These are phyloP conservation scores for Gari tellinella DNA, from an alignment of 2,888 invertebrate genomes.

Conservation along the genomic window DNA sequence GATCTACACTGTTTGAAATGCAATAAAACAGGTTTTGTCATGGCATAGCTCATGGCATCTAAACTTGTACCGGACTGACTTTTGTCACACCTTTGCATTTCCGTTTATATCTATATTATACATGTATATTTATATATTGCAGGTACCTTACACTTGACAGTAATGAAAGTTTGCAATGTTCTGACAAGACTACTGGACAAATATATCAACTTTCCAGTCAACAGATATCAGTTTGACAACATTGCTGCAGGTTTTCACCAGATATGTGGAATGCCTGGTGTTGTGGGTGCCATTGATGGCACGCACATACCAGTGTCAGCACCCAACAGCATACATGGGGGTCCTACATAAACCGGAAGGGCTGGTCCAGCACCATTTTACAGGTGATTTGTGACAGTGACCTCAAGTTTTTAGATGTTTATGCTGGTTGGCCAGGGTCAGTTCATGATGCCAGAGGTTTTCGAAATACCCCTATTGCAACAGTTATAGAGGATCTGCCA, in stretches of 20 bases:
- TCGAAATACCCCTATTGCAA: too few relatives aligned
- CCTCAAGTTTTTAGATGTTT: constrained; percentile 16
- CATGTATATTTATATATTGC: too few relatives aligned
- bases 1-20: too few relatives aligned
- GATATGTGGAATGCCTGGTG: constrained; percentile 13
- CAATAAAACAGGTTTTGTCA: too few relatives aligned
- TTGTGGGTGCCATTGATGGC: constrained; percentile 14
- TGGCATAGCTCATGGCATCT: too few relatives aligned
- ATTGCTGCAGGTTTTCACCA: constrained; percentile 21
- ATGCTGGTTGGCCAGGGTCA: constrained; percentile 18
- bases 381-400: constrained; percentile 18
- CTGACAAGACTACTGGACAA: too few relatives aligned
- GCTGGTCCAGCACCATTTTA: constrained; percentile 3
- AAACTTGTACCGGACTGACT: too few relatives aligned
- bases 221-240: background rate
- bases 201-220: too few relatives aligned
- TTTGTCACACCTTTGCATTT: too few relatives aligned
- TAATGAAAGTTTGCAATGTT: too few relatives aligned
- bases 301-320: constrained; percentile 20
- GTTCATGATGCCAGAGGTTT: constrained; percentile 25
- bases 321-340: background rate
- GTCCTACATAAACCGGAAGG: constrained; percentile 26
- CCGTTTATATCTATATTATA: too few relatives aligned
- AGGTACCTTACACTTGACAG: too few relatives aligned
- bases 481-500: background rate